phyloP scores from a whole-genome alignment of 2,888 invertebrate species.

The Aelia acuminata region DNA sequence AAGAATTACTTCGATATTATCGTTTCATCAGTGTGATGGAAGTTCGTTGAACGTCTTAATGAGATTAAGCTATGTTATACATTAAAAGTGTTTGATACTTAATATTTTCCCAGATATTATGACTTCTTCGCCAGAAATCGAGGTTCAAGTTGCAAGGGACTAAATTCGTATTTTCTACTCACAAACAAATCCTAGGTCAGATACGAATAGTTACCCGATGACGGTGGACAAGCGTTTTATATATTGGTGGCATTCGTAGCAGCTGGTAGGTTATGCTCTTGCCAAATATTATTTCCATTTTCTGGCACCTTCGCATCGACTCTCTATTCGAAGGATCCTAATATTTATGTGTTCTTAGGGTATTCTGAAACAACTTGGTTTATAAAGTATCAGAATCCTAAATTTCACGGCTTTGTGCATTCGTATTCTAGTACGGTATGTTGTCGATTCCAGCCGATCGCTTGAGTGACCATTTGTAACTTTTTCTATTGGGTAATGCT shows the following conservation, averaged over 20 bases:
- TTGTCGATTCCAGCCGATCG: not conserved
- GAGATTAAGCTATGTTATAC: too few relatives aligned
- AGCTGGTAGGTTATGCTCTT: not conserved
- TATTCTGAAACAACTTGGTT: not conserved
- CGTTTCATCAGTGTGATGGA: not conserved
- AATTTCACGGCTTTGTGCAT: not conserved
- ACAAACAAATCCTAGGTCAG: constrained; percentile 2
- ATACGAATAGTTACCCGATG: not conserved
- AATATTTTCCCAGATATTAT: not conserved
- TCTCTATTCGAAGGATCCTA: not conserved
- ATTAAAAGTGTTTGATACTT: too few relatives aligned
- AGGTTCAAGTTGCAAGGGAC: not conserved
- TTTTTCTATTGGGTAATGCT: too few relatives aligned
- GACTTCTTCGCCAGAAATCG: not conserved
- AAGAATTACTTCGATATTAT: not conserved
- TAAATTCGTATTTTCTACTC: not conserved
- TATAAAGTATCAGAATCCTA: not conserved
- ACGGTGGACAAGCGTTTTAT: not conserved
- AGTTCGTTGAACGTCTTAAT: not conserved
- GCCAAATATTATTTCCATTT: constrained; percentile 48
- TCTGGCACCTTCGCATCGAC: constrained; percentile 28
- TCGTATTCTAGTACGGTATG: not conserved
- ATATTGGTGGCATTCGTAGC: constrained; percentile 30
- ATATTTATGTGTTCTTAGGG: constrained; percentile 1
- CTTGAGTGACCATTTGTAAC: too few relatives aligned